phyloP scores from a whole-genome alignment of 2,888 invertebrate species.

The Iselma pallidipennis region DNA sequence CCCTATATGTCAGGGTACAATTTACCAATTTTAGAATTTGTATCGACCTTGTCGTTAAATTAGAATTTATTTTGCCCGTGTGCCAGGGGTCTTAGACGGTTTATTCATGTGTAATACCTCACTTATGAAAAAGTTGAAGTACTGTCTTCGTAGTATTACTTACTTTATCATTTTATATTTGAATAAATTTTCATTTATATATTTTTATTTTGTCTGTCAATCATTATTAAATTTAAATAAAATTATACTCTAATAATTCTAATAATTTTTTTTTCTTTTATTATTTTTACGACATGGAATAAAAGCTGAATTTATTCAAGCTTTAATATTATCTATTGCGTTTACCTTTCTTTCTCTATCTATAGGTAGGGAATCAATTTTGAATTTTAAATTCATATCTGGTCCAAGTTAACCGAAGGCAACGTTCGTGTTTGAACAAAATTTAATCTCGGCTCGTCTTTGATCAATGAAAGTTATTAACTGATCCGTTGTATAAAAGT shows the following conservation, averaged over 20 bases:
- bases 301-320: not conserved
- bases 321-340: not conserved
- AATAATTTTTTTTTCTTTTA: not conserved
- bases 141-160: not conserved
- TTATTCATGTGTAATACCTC: not conserved
- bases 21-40: too few species aligned
- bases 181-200: not conserved
- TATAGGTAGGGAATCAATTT: not conserved
- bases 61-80: too few species aligned
- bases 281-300: not conserved
- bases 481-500: conserved; percentile 19
- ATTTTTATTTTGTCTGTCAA: not conserved
- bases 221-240: not conserved
- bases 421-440: conserved; percentile 12
- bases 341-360: not conserved
- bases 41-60: too few species aligned
- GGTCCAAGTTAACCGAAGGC: not conserved
- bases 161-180: not conserved
- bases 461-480: conserved; percentile 24
- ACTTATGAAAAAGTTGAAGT: not conserved
- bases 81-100: too few species aligned
- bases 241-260: not conserved
- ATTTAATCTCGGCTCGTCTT: conserved; percentile 21
- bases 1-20: too few species aligned
- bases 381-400: not conserved